Conservation (phyloP, 2,888 invertebrate species). For the Dryobotodes eremita region DNA sequence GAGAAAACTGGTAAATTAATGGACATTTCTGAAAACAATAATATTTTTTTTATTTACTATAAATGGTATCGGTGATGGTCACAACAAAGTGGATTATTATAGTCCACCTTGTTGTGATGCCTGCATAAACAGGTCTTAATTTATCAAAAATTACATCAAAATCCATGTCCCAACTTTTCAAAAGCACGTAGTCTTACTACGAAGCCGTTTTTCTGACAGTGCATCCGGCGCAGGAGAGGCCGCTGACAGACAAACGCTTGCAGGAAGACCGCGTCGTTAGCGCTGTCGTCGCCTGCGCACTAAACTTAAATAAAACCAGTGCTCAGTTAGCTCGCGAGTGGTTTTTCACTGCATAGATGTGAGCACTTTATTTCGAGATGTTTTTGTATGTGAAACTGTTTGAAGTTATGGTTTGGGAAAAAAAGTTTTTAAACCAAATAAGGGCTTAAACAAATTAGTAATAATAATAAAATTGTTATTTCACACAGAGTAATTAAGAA, state of each 20-base stretch:
- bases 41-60: background rate
- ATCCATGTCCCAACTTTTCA: conserved; percentile 52
- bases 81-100: no score
- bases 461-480: background rate
- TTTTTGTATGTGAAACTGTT: conserved; percentile 39
- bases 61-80: background rate
- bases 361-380: conserved; percentile 54
- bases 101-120: no score
- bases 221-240: conserved; percentile 85
- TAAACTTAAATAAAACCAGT: conserved; percentile 79
- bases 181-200: conserved; percentile 61
- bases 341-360: conserved; percentile 73
- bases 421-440: background rate
- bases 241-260: conserved; percentile 87
- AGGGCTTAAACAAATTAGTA: background rate
- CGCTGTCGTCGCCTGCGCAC: conserved; percentile 84
- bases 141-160: background rate
- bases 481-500: background rate
- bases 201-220: conserved; percentile 74
- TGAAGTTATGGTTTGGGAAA: background rate
- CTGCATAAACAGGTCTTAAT: background rate
- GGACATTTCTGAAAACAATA: background rate
- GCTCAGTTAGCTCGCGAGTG: conserved; percentile 65
- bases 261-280: conserved; percentile 88
- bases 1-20: background rate